Evolutionary conservation across 2,113 vertebrate genomes (phyloP).

Genomic region (Monopterus albus): DNA sequence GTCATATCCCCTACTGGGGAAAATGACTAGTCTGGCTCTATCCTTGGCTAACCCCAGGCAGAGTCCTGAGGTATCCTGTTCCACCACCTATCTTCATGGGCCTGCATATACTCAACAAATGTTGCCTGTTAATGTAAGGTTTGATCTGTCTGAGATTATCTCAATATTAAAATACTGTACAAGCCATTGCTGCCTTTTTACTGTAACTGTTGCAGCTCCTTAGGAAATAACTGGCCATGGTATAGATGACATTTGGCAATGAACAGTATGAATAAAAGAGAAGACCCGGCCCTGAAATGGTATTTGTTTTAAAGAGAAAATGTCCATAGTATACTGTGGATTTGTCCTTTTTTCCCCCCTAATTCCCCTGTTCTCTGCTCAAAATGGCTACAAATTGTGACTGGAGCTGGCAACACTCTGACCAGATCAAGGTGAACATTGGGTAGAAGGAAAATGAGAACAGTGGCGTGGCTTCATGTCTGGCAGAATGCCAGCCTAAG

Average conservation of each 20-base stretch:
- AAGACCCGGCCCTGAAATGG: neutral
- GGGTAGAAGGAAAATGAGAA: constrained; percentile 34
- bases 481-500: constrained; percentile 59
- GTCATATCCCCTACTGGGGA: too few relatives aligned
- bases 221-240: neutral
- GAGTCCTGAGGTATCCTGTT: too few relatives aligned
- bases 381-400: neutral
- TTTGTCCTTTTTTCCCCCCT: neutral
- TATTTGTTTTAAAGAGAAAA: neutral
- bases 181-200: too few relatives aligned
- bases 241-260: neutral
- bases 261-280: neutral
- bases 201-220: neutral
- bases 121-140: too few relatives aligned
- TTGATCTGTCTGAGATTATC: too few relatives aligned
- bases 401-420: neutral
- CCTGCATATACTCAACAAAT: too few relatives aligned
- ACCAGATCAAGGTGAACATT: constrained; percentile 62
- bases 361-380: neutral
- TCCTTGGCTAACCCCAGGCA: too few relatives aligned
- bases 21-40: too few relatives aligned
- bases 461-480: constrained; percentile 33
- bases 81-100: too few relatives aligned
- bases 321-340: neutral
- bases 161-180: too few relatives aligned